phyloP scores from a whole-genome alignment of 2,113 vertebrate species.

The Callocephalon fimbriatum region DNA sequence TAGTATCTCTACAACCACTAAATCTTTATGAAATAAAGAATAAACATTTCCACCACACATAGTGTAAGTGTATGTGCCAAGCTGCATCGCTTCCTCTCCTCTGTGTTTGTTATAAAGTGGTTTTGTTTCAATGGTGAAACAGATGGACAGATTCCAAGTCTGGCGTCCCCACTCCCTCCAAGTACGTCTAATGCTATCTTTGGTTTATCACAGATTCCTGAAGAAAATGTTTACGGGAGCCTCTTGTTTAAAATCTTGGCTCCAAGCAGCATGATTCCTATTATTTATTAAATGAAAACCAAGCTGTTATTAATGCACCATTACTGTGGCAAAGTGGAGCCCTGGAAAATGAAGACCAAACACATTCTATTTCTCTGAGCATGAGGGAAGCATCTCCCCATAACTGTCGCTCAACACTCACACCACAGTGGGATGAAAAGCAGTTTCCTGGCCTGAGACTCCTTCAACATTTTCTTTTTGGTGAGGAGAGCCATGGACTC shows the following conservation, averaged over 20 bases:
- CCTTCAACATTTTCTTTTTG: not conserved
- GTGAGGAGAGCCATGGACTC: not conserved
- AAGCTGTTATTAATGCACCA: constrained; percentile 39
- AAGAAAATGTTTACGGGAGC: constrained; percentile 58
- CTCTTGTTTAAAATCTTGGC: constrained; percentile 70
- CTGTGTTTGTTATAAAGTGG: constrained; percentile 60
- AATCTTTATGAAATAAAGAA: constrained; percentile 73
- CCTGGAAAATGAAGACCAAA: not conserved
- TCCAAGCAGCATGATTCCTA: not conserved
- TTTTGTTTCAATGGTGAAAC: constrained; percentile 61
- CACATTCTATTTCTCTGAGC: not conserved
- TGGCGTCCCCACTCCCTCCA: not conserved
- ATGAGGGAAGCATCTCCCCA: not conserved
- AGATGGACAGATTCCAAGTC: constrained; percentile 60
- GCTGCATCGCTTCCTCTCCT: constrained; percentile 55
- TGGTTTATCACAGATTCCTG: constrained; percentile 59
- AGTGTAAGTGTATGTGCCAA: constrained; percentile 58
- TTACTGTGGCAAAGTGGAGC: not conserved
- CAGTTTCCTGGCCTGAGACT: not conserved
- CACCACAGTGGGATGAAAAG: rapidly evolving
- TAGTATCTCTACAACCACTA: constrained; percentile 72
- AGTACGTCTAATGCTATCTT: not conserved
- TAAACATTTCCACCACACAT: constrained; percentile 69
- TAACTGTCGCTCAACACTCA: not conserved
- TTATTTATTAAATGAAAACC: constrained; percentile 64